These are phyloP conservation scores for Odontomachus brunneus DNA, from an alignment of 1,140 invertebrate species.

Conservation along the genomic window DNA sequence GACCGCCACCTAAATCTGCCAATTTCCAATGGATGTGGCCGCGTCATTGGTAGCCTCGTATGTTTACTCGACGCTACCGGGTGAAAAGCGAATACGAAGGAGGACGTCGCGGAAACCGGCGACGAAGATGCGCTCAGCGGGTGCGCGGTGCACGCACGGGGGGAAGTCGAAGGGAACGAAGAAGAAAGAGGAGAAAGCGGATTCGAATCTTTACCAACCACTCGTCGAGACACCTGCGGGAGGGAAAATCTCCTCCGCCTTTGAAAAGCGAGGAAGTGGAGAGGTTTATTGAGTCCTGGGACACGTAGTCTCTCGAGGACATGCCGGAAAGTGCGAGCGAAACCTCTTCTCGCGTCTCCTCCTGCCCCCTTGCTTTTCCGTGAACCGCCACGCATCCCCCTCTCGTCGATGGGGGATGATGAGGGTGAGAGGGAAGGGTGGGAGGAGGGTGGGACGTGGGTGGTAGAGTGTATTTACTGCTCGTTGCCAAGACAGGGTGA, in stretches of 20 bases:
- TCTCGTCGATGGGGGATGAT: slow-evolving; percentile 39
- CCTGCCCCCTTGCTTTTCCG: slow-evolving; percentile 11
- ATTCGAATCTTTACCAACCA: slow-evolving; percentile 76
- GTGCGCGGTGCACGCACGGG: not conserved
- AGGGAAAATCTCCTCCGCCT: slow-evolving; percentile 72
- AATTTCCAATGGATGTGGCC: slow-evolving; percentile 71
- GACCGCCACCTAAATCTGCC: slow-evolving; percentile 68
- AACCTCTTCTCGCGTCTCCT: slow-evolving; percentile 61
- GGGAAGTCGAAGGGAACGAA: not conserved
- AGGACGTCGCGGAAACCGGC: not conserved
- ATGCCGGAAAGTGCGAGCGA: slow-evolving; percentile 73
- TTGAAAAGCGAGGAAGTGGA: slow-evolving; percentile 73
- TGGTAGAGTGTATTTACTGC: slow-evolving; percentile 68
- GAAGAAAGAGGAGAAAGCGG: slow-evolving; percentile 72
- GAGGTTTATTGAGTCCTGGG: slow-evolving; percentile 76
- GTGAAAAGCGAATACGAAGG: slow-evolving; percentile 63
- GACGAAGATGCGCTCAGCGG: not conserved
- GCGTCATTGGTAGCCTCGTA: slow-evolving; percentile 61
- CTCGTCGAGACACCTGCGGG: slow-evolving; percentile 74
- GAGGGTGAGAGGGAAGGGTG: not conserved
- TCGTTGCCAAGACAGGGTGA: slow-evolving; percentile 61
- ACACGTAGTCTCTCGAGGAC: slow-evolving; percentile 74
- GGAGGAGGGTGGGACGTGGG: not conserved
- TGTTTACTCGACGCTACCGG: slow-evolving; percentile 68
- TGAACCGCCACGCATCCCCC: slow-evolving; percentile 52